A percentile compares a stretch with the other conserved stretches of the same genome.
Conservation (phyloP, 2,113 vertebrate species). For the Athene cunicularia region DNA sequence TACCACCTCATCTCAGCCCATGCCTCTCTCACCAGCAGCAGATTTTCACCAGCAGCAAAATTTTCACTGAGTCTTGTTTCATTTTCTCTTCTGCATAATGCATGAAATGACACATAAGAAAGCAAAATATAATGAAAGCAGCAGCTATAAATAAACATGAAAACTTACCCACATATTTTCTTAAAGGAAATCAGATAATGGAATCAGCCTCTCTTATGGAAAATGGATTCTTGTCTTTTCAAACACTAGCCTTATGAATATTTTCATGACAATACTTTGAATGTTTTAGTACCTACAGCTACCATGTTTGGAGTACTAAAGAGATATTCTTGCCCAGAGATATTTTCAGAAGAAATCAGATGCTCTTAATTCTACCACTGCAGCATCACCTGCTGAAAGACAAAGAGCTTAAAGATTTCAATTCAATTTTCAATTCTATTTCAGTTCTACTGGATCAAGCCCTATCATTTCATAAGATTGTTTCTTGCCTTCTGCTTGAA, state of each 20-base stretch:
- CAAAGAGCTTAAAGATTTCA: neutral
- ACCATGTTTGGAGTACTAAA: neutral
- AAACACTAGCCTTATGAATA: neutral
- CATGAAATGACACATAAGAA: conserved; percentile 26
- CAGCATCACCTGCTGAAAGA: neutral
- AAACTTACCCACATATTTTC: conserved; percentile 37
- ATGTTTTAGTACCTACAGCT: conserved; percentile 9
- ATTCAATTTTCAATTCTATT: neutral
- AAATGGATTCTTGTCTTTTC: conserved; percentile 34
- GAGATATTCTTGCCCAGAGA: neutral
- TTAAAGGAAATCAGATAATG: conserved; percentile 46
- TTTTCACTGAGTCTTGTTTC: neutral
- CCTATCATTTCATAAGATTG: neutral
- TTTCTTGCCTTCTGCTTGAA: conserved; percentile 2
- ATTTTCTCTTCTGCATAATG: neutral
- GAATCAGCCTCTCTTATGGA: neutral
- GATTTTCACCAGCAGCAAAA: no score
- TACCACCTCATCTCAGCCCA: accelerated
- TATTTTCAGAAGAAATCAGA: neutral
- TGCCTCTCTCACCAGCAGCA: neutral
- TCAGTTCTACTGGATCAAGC: neutral
- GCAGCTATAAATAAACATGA: conserved; percentile 56
- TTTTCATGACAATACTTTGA: conserved; percentile 26
- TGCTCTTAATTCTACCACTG: neutral
- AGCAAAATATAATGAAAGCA: conserved; percentile 15